Percentiles rank a stretch among this genome's conserved stretches.
phyloP scores from a whole-genome alignment of 2,797 vertebrate genomes.

The Aphelocoma californica region DNA sequence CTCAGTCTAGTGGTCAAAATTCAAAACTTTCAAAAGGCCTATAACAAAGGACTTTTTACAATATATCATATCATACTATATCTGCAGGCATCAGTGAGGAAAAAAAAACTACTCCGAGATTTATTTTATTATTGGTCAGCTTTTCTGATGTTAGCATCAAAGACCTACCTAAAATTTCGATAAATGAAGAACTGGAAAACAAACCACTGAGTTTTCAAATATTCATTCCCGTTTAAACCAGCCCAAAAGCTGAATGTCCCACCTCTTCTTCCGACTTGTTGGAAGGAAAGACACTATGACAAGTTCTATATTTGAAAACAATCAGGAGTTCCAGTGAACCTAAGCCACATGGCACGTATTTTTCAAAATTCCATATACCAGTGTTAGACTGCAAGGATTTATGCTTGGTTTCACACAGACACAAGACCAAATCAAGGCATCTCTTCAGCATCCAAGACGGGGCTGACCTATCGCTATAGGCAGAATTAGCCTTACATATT shows the following conservation, averaged over 20 bases:
- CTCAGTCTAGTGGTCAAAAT: neutral
- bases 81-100: neutral
- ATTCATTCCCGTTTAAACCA: neutral
- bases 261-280: neutral
- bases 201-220: neutral
- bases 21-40: neutral
- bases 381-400: neutral
- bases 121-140: neutral
- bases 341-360: neutral
- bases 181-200: neutral
- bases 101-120: neutral
- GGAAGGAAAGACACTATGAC: neutral
- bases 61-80: neutral
- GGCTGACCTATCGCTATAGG: neutral
- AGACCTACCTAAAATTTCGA: neutral
- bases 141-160: neutral
- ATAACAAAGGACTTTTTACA: neutral
- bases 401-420: neutral
- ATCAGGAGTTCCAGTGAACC: neutral
- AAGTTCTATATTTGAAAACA: neutral
- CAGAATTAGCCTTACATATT: neutral
- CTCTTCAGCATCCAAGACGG: neutral
- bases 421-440: neutral
- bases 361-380: neutral
- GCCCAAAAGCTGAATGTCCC: neutral